Percentiles rank a stretch among this genome's conserved stretches.
phyloP scores from a whole-genome alignment of 1,140 invertebrate species.

The Heliconius melpomene region DNA sequence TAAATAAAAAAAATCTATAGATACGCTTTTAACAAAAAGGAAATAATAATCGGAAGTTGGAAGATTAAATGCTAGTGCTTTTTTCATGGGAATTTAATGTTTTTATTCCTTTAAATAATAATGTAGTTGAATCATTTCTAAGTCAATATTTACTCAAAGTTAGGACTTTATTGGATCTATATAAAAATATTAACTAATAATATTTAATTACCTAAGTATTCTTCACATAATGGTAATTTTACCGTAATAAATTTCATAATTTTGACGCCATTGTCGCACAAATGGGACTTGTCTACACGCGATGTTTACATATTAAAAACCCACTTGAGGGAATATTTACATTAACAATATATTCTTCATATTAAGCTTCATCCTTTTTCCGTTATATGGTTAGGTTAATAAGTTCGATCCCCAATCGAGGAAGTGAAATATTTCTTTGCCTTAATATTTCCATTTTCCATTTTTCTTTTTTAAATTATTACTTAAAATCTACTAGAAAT shows the following conservation, averaged over 20 bases:
- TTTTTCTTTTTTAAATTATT: no score
- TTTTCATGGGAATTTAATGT: no score
- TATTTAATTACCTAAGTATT: not conserved
- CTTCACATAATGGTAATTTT: not conserved
- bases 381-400: not conserved
- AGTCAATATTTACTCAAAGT: no score
- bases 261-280: not conserved
- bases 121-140: no score
- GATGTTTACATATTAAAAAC: not conserved
- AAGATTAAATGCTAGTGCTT: no score
- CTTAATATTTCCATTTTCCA: no score
- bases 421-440: no score
- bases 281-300: conserved; percentile 2
- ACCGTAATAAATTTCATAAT: not conserved
- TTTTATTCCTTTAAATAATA: no score
- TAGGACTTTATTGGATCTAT: no score
- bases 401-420: no score
- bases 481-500: not conserved
- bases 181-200: not conserved
- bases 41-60: not conserved
- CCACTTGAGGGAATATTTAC: not conserved
- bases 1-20: not conserved
- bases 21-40: not conserved
- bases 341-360: not conserved
- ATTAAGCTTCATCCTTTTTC: not conserved